Evolutionary conservation across 2,797 vertebrate genomes (phyloP).

Genomic region (Argentina silus): DNA sequence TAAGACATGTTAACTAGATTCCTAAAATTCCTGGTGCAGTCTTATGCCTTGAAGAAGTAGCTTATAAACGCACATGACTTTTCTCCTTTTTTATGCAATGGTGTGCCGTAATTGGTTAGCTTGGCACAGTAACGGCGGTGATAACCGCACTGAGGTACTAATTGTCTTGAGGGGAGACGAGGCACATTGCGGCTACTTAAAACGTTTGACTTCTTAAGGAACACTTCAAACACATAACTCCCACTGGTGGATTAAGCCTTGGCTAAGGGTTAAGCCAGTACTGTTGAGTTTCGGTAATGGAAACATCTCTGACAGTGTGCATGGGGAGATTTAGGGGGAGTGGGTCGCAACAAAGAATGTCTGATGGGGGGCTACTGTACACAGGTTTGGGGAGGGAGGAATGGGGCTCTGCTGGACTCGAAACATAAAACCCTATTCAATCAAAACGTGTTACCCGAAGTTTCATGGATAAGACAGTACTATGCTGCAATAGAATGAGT

Average conservation of each 20-base stretch:
- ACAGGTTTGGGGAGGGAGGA: not conserved
- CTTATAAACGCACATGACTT: slow-evolving; percentile 73
- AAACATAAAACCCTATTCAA: not conserved
- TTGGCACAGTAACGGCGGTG: not conserved
- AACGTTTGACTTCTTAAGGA: slow-evolving; percentile 2
- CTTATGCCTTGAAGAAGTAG: slow-evolving; percentile 64
- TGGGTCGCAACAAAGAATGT: not conserved
- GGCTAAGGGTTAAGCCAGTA: slow-evolving; percentile 11
- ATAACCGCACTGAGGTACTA: not conserved
- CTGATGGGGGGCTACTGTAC: not conserved
- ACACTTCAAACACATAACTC: slow-evolving; percentile 17
- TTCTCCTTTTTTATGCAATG: slow-evolving; percentile 15
- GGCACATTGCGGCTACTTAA: slow-evolving; percentile 16
- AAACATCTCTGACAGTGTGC: slow-evolving; percentile 11
- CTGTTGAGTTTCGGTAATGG: not conserved
- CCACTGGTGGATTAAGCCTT: slow-evolving; percentile 3
- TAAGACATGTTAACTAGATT: slow-evolving; percentile 76
- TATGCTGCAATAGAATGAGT: not conserved
- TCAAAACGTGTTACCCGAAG: not conserved
- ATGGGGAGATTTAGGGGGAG: not conserved
- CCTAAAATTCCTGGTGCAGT: slow-evolving; percentile 72
- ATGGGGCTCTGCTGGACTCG: not conserved
- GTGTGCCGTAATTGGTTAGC: not conserved
- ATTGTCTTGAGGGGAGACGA: not conserved
- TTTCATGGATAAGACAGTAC: not conserved